A percentile compares a stretch with the other conserved stretches of the same genome.
Conservation (phyloP, 2,797 vertebrate species). For the Gambelia wislizenii region DNA sequence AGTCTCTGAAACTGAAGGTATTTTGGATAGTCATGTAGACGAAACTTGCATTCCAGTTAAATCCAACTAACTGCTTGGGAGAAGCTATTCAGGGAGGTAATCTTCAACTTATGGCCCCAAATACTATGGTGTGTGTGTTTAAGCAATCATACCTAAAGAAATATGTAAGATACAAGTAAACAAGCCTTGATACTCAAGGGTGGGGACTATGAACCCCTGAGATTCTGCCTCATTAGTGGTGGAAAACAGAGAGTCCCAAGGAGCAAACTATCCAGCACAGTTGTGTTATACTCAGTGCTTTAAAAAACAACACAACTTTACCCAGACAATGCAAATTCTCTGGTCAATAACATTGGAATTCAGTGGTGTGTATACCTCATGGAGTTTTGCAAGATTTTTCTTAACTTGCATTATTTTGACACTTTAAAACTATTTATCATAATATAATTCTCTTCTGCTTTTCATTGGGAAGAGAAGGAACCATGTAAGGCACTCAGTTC, state of each 20-base stretch:
- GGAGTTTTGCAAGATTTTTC: background rate
- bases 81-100: background rate
- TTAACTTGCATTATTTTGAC: background rate
- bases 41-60: background rate
- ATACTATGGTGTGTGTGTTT: too few species aligned
- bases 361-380: background rate
- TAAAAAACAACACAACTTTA: background rate
- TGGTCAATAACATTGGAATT: background rate
- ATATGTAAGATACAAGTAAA: background rate
- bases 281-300: background rate
- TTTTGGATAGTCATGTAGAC: background rate
- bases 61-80: background rate
- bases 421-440: background rate
- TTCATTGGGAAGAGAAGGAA: background rate
- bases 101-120: background rate
- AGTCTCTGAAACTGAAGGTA: too few species aligned
- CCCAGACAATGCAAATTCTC: background rate
- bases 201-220: conserved; percentile 5
- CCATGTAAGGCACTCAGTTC: background rate
- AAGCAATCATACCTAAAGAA: background rate
- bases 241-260: background rate
- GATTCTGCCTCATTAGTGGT: background rate
- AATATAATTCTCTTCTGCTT: background rate
- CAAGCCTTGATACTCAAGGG: background rate
- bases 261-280: background rate